These are phyloP conservation scores for Sebastes hopkinsi DNA, from an alignment of 2,797 vertebrate genomes.

Conservation along the genomic window DNA sequence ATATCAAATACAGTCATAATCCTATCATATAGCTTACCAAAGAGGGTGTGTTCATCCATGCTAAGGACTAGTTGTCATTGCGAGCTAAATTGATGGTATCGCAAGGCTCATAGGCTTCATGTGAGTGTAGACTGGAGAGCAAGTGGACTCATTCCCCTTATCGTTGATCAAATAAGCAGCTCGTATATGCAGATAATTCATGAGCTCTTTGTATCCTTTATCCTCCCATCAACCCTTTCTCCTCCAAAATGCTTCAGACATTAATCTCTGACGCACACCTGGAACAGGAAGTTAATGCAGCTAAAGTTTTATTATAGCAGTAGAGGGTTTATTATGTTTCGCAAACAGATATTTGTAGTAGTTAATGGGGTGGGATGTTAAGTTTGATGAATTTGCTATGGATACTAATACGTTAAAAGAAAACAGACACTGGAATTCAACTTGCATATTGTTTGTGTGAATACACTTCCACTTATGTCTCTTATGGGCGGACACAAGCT, in stretches of 20 bases:
- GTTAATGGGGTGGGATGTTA: background rate
- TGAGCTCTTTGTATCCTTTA: conserved; percentile 75
- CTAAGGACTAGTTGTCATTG: conserved; percentile 73
- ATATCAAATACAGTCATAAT: conserved; percentile 64
- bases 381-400: background rate
- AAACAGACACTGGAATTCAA: background rate
- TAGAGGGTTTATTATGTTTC: conserved; percentile 16
- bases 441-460: background rate
- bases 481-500: background rate
- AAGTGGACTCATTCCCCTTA: conserved; percentile 77
- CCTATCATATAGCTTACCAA: conserved; percentile 55
- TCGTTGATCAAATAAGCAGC: conserved; percentile 80
- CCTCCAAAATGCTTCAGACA: conserved; percentile 72
- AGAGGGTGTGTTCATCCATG: conserved; percentile 57
- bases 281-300: conserved; percentile 48
- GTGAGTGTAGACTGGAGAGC: conserved; percentile 61
- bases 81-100: conserved; percentile 75
- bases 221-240: conserved; percentile 74
- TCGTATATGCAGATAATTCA: conserved; percentile 78
- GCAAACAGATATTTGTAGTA: conserved; percentile 13
- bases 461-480: background rate
- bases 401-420: background rate
- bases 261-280: conserved; percentile 75
- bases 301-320: conserved; percentile 50
- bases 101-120: conserved; percentile 53